Evolutionary conservation across 2,797 vertebrate species (phyloP).

Genomic region (Mastacembelus armatus): DNA sequence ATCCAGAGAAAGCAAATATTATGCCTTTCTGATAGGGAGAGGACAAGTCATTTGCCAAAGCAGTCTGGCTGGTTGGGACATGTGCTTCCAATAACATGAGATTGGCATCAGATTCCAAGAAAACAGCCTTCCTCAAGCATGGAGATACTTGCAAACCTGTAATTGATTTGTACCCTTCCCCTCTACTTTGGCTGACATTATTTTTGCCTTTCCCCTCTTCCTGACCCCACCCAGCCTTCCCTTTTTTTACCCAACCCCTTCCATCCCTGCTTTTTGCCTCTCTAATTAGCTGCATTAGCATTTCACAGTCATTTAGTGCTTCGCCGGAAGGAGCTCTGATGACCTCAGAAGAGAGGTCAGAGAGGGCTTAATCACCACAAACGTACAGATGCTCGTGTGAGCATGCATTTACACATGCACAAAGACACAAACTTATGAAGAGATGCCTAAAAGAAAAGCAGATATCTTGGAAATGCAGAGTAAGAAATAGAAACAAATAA

Average conservation of each 20-base stretch:
- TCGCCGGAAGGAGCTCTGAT: slow-evolving; percentile 66
- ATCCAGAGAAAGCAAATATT: slow-evolving; percentile 34
- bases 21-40: slow-evolving; percentile 46
- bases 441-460: slow-evolving; percentile 36
- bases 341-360: slow-evolving; percentile 73
- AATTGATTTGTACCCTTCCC: slow-evolving; percentile 67
- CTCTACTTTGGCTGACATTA: slow-evolving; percentile 69
- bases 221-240: slow-evolving; percentile 58
- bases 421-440: slow-evolving; percentile 12
- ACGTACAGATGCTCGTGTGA: slow-evolving; percentile 53
- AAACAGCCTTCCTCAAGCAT: slow-evolving; percentile 53
- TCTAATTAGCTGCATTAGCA: slow-evolving; percentile 82
- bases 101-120: slow-evolving; percentile 53
- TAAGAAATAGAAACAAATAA: slow-evolving; percentile 3
- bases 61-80: slow-evolving; percentile 44
- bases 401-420: slow-evolving; percentile 28
- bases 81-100: slow-evolving; percentile 61
- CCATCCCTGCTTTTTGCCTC: slow-evolving; percentile 59
- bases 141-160: slow-evolving; percentile 50
- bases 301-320: slow-evolving; percentile 76
- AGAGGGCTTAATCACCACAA: slow-evolving; percentile 59
- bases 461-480: slow-evolving; percentile 20
- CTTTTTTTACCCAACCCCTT: slow-evolving; percentile 50
- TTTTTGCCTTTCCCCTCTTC: slow-evolving; percentile 70
- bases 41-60: slow-evolving; percentile 33